Evolutionary conservation across 2,113 vertebrate species (phyloP), one percentile per base, ranked within the genome.

Genomic region (Callospermophilus lateralis): DNA sequence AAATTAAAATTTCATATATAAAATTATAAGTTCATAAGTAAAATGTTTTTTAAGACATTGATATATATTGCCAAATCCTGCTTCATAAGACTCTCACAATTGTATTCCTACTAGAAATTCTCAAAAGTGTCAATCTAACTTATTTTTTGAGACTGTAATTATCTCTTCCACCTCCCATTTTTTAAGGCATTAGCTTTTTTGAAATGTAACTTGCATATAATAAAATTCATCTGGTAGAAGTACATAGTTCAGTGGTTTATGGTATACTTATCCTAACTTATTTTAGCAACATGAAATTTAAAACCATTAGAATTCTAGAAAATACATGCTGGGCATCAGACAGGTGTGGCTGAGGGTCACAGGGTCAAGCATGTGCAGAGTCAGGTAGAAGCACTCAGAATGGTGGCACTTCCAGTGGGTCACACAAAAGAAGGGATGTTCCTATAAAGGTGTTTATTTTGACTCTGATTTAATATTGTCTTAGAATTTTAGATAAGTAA

Each of bases 21-120:
- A 79, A 87, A 80, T 53, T 84, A 51, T 77, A 58, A 74, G 28
- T 30, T 90, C 32, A 94, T 65, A 94, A 89, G 9, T 94, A 65
- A 89, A 89, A 80, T 81, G 30, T 67, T 94, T 95, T 95, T 78
- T 73, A 89, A 63, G 55, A 7, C 51, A 65, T 92, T 91, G 28
- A 77, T 83, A 39, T 39, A 61, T 93, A 81, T 88, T 88, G 48
- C 32, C 53, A 93, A 90, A 90, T 72, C 73, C 72, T 20, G n/a
- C 81, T 85, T 45, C 8, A 26, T 73, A 74, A 51, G 1, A 13
- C n/a, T 90, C 26, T 84, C 5, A 3, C 48, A 93, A 30, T 74
- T 86, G 32, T 1, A 22, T 85, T 48, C 20, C 5, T n/a, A 55
- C 19, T 20, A 90, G 34, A 8, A 91, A 74, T 51, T 61, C 77